Base-by-base conservation (phyloP, 2,888 invertebrate genomes). In the Himalopsyche kuldschensis region DNA sequence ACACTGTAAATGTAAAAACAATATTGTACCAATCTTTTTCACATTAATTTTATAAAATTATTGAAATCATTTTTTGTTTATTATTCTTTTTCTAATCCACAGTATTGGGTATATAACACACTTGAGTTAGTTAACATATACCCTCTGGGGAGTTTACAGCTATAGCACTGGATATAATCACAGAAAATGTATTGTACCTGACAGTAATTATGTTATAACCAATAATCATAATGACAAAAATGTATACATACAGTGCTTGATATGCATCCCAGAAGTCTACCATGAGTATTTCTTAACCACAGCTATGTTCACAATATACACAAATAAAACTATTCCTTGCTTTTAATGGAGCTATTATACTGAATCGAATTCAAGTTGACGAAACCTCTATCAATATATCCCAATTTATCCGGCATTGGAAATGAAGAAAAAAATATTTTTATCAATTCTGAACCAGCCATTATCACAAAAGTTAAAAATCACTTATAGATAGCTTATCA, bases 401-500 rank as follows among this genome's bases (percentile, higher is more conserved):
- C 55, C 27, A 30, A 69, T 3, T 30, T 27, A 27, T 27, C n/a
- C 55, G 20, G 1, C 55, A 55, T n/a, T 5, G n/a, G 55, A 55
- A 55, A 20, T 55, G 3, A 8, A 55, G 55, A 55, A 55, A 55
- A 47, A 55, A 20, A n/a, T 48, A 55, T 69, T 11, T 69, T 69
- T 69, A 27, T 69, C 69, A 55, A 20, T 1, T n/a, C 6, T 11
- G 11, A 69, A 15, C 27, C 69, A 2, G 30, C 69, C 27, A 27
- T 69, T 69, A 69, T 69, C 69, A 11, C 27, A 27, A 20, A 69
- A 69, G 27, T 24, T 27, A 27, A 69, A 69, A 80, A 75, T 83
- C 75, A 80, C 48, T 47, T 48, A 69, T 17, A 46, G 80, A 83
- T 80, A 83, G 31, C 20, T 63, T 81, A 75, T 83, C 80, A 83